Conservation (phyloP, 2,888 invertebrate species). For the Latheticus oryzae region DNA sequence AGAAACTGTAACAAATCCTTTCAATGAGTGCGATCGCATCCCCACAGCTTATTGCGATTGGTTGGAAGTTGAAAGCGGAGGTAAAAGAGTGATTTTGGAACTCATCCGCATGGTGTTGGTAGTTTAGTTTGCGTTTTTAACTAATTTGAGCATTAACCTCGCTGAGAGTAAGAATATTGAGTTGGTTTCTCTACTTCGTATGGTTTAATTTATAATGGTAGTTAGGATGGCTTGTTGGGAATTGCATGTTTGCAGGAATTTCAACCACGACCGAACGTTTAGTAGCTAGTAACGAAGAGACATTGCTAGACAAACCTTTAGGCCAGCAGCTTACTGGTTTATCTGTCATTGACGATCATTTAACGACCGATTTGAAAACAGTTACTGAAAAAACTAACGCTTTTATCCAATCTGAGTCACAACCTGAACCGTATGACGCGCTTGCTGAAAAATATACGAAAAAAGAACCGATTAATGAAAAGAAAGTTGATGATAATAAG, state of each 20-base stretch:
- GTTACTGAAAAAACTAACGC: constrained; percentile 60
- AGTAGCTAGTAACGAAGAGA: constrained; percentile 61
- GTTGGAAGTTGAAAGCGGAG: constrained; percentile 59
- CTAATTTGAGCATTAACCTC: constrained; percentile 57
- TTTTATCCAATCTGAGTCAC: constrained; percentile 62
- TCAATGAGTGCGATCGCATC: constrained; percentile 49
- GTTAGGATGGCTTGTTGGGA: constrained; percentile 65
- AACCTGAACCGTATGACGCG: constrained; percentile 58
- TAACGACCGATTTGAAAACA: constrained; percentile 47
- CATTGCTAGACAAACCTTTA: constrained; percentile 50
- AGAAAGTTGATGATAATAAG: constrained; percentile 51
- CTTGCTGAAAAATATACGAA: constrained; percentile 47
- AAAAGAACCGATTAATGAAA: constrained; percentile 34
- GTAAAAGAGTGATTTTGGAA: constrained; percentile 58
- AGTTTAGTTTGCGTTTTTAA: constrained; percentile 51
- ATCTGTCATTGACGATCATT: constrained; percentile 46
- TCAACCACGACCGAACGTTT: constrained; percentile 62
- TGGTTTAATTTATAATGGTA: constrained; percentile 52
- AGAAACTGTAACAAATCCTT: constrained; percentile 50
- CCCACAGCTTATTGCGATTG: constrained; percentile 65
- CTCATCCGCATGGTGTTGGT: constrained; percentile 61
- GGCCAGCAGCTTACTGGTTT: constrained; percentile 45
- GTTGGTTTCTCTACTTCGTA: constrained; percentile 22
- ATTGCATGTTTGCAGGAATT: constrained; percentile 66
- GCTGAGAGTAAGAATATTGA: constrained; percentile 64